Evolutionary conservation across 2,113 vertebrate genomes (phyloP).

Genomic region (Nesogale talazaci): DNA sequence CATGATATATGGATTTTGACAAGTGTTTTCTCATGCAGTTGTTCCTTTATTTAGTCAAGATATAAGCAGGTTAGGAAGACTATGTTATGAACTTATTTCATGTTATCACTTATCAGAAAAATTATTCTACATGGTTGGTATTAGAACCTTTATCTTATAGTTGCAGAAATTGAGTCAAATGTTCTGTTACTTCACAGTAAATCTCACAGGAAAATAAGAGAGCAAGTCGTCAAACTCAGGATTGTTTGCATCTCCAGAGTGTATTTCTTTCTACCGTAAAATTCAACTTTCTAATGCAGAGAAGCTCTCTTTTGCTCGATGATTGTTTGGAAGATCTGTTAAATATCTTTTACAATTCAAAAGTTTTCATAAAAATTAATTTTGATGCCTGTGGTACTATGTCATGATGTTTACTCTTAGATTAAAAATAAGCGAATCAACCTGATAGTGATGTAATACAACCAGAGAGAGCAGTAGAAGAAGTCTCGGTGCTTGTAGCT

Average conservation of each 20-base stretch:
- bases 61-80: neutral
- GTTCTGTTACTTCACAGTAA: neutral
- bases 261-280: slow-evolving; percentile 1
- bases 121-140: neutral
- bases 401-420: neutral
- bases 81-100: neutral
- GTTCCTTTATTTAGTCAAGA: neutral
- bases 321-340: neutral
- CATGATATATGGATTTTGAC: neutral
- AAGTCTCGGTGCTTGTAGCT: neutral
- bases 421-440: slow-evolving; percentile 40
- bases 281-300: neutral
- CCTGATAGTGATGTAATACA: neutral
- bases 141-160: slow-evolving; percentile 46
- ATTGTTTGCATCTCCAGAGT: neutral
- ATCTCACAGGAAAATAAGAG: neutral
- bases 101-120: neutral
- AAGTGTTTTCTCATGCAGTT: neutral
- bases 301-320: neutral
- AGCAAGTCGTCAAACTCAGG: neutral
- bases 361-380: neutral
- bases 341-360: slow-evolving; percentile 47
- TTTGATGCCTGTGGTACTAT: neutral
- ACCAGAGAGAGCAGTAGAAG: neutral
- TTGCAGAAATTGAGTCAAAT: slow-evolving; percentile 10